Evolutionary conservation across 2,113 vertebrate species (phyloP), one percentile per base, ranked within the genome.

Genomic region (Electrona antarctica): DNA sequence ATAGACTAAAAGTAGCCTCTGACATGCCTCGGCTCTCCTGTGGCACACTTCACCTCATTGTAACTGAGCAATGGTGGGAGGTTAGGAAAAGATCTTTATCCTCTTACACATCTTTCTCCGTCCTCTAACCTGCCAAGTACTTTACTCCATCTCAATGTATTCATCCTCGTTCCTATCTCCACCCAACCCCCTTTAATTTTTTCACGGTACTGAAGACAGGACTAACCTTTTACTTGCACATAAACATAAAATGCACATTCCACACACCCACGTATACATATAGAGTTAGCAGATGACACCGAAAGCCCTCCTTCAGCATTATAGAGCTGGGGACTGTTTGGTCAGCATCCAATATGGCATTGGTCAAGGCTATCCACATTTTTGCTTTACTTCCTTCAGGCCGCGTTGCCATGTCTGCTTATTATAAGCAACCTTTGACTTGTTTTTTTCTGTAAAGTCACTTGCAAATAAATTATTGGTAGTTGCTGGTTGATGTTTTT

Each of bases 291-390:
- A 83, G 69, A 80, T 81, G 67, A 76, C 66, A 76, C n/a, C 74
- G 29, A 74, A 86, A 82, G 47, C 54, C 49, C 55, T 75, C 66
- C 69, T 71, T 87, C 77, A 83, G 83, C 78, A 78, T 66, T 79
- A 77, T 67, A 54, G 41, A 47, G 8, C 11, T 1, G 51, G 71
- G 21, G 63, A 73, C 71, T 60, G 57, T 50, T 69, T 90, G 87
- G 81, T 90, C 71, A 45, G 74, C 47, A 58, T 85, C 76, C 71
- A 85, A 41, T 52, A 64, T 79, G 52, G 62, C 52, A 64, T 47
- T 71, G 68, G 66, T 8, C 1, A 61, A 67, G 14, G 56, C 57
- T 52, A 46, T n/a, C n/a, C n/a, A n/a, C n/a, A n/a, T n/a, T n/a
- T n/a, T n/a, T n/a, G n/a, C n/a, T n/a, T n/a, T n/a, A n/a, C n/a